Conservation (phyloP, 2,888 invertebrate genomes). For the Chaetoderma sp. region DNA sequence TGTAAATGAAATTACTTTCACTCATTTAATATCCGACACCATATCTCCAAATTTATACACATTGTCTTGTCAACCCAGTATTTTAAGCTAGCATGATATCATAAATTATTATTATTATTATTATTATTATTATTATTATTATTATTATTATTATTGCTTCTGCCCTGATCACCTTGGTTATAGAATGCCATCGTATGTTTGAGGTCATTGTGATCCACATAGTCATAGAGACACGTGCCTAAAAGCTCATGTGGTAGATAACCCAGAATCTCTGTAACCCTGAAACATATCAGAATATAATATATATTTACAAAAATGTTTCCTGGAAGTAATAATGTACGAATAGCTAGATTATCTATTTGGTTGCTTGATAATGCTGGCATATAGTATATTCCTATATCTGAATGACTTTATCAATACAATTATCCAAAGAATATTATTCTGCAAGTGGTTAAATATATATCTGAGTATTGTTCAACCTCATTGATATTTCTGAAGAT, state of each 20-base stretch:
- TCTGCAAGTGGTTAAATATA: background rate
- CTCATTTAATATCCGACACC: background rate
- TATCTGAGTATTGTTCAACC: too few relatives aligned
- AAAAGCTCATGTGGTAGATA: constrained; percentile 93
- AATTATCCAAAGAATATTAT: background rate
- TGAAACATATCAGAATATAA: constrained; percentile 67
- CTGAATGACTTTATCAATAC: too few relatives aligned
- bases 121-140: background rate
- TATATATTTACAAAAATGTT: background rate
- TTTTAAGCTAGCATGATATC: background rate
- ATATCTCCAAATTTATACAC: background rate
- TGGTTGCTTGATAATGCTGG: too few relatives aligned
- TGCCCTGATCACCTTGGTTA: constrained; percentile 76
- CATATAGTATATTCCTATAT: too few relatives aligned
- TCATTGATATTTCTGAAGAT: too few relatives aligned
- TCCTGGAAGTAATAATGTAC: too few relatives aligned
- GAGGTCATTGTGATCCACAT: constrained; percentile 86
- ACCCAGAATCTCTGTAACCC: constrained; percentile 88
- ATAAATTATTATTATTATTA: background rate
- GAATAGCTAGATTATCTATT: too few relatives aligned
- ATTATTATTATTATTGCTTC: background rate
- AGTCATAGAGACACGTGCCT: constrained; percentile 93
- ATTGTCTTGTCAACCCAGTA: background rate
- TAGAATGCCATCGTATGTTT: constrained; percentile 84
- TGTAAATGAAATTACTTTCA: background rate